A percentile compares a stretch with the other conserved stretches of the same genome.
Conservation (phyloP, 2,797 vertebrate genomes). For the Centroberyx gerrardi region DNA sequence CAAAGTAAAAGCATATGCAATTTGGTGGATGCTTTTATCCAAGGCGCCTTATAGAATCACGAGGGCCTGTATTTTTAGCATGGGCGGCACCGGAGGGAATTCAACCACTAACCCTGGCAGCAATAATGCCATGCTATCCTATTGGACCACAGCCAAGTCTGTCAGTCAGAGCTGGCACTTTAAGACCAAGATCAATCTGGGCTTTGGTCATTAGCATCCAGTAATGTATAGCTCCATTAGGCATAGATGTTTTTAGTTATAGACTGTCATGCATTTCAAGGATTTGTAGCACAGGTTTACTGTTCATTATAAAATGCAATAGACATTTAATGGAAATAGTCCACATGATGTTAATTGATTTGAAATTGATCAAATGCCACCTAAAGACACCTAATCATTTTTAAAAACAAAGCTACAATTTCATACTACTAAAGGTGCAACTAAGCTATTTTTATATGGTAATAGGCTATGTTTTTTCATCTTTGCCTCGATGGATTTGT, state of each 20-base stretch:
- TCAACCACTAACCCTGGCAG: not conserved
- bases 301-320: constrained; percentile 9
- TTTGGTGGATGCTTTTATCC: not conserved
- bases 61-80: not conserved
- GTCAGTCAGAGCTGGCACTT: constrained; percentile 8
- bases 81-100: not conserved
- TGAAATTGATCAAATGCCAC: not conserved
- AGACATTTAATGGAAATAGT: constrained; percentile 34
- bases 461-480: constrained; percentile 29
- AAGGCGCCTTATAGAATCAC: not conserved
- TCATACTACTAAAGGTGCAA: no score
- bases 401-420: no score
- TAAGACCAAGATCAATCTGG: constrained; percentile 2
- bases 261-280: not conserved
- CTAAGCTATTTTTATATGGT: not conserved
- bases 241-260: not conserved
- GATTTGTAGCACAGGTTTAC: not conserved
- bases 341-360: not conserved
- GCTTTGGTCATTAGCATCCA: not conserved
- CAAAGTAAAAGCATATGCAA: not conserved
- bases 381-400: no score
- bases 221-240: not conserved
- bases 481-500: constrained; percentile 40
- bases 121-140: constrained; percentile 3
- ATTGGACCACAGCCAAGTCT: constrained; percentile 2